These are phyloP conservation scores for Tetanocera ferruginea DNA, from an alignment of 2,888 invertebrate genomes.

Conservation along the genomic window DNA sequence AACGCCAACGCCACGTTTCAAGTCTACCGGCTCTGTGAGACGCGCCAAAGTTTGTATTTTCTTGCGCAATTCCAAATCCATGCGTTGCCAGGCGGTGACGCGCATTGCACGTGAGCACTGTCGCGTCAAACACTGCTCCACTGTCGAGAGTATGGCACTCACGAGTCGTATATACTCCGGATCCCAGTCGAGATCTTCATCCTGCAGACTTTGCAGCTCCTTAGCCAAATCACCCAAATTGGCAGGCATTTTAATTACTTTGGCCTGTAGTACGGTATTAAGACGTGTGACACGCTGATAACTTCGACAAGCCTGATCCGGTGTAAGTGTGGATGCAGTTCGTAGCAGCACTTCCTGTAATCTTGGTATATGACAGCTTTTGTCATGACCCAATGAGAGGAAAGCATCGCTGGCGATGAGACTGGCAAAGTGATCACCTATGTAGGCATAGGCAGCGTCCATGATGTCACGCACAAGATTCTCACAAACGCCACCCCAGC, in stretches of 20 bases:
- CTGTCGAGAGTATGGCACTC: constrained; percentile 75
- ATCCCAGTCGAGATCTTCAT: constrained; percentile 71
- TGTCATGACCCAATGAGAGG: constrained; percentile 77
- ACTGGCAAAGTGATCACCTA: constrained; percentile 83
- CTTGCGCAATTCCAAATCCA: constrained; percentile 75
- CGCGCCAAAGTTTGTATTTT: constrained; percentile 77
- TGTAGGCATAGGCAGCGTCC: constrained; percentile 84
- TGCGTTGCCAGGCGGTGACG: constrained; percentile 76
- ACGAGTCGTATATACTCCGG: constrained; percentile 74
- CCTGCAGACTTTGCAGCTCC: constrained; percentile 66
- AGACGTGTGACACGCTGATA: constrained; percentile 72
- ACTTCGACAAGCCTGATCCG: constrained; percentile 86
- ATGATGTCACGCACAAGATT: constrained; percentile 83
- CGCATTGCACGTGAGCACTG: constrained; percentile 78
- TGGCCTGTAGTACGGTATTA: constrained; percentile 68
- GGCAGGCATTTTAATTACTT: constrained; percentile 68
- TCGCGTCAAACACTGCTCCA: constrained; percentile 80
- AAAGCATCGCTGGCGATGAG: constrained; percentile 80
- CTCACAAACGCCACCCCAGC: constrained; percentile 83
- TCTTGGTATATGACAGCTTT: constrained; percentile 81
- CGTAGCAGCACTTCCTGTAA: constrained; percentile 84
- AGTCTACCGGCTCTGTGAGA: constrained; percentile 68
- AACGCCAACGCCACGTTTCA: constrained; percentile 54
- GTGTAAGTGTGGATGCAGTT: constrained; percentile 83
- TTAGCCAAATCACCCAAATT: constrained; percentile 65